Percentiles rank a stretch among this genome's conserved stretches.
phyloP scores from a whole-genome alignment of 64 coral and sea anemone genomes.

The Porites lutea region DNA sequence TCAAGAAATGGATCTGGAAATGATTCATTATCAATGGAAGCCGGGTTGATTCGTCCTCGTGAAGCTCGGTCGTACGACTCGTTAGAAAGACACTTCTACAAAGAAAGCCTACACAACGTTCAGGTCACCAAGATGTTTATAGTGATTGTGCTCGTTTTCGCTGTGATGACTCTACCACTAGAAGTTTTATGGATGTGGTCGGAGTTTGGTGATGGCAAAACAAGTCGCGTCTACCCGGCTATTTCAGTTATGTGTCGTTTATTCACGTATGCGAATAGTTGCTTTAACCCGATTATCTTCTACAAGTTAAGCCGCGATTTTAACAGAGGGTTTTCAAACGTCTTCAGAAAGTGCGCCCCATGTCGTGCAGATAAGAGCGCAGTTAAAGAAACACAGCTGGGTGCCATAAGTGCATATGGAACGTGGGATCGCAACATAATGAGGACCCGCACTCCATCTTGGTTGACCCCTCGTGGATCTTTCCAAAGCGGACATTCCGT shows the following conservation, averaged over 20 bases:
- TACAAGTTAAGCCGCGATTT: conserved; percentile 81
- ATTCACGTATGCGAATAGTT: conserved; percentile 87
- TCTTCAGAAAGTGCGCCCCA: not conserved
- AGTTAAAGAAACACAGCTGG: not conserved
- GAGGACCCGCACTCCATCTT: not conserved
- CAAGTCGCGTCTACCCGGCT: conserved; percentile 32
- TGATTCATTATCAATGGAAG: not conserved
- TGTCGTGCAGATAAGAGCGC: not conserved
- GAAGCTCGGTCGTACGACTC: not conserved
- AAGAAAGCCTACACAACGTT: conserved; percentile 42
- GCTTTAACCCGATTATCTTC: conserved; percentile 86
- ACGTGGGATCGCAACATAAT: conserved; percentile 1
- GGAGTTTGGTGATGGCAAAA: conserved; percentile 64
- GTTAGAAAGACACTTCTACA: conserved; percentile 7
- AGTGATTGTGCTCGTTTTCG: conserved; percentile 71
- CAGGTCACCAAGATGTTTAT: conserved; percentile 86
- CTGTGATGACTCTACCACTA: conserved; percentile 76
- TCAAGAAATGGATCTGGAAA: not conserved
- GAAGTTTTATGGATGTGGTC: conserved; percentile 89
- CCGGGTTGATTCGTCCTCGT: no score
- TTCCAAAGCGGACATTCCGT: conserved; percentile 3
- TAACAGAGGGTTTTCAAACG: conserved; percentile 54
- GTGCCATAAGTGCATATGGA: not conserved
- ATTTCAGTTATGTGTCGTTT: conserved; percentile 74
- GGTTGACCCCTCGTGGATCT: conserved; percentile 3